Evolutionary conservation across 2,888 invertebrate species (phyloP).

Genomic region (Leptopilina syphax): DNA sequence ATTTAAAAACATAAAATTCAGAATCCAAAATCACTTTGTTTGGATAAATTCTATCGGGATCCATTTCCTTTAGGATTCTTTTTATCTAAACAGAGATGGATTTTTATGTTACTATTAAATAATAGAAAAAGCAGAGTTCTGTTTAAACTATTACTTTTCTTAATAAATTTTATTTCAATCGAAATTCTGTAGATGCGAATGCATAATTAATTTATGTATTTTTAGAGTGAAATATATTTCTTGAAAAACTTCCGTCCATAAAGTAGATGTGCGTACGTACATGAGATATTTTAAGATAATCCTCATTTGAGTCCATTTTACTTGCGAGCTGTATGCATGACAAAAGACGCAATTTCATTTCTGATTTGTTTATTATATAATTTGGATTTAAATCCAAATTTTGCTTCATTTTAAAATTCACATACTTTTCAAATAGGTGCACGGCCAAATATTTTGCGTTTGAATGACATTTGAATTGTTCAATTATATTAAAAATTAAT

Average conservation of each 20-base stretch:
- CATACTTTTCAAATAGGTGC: constrained; percentile 69
- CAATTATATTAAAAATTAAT: constrained; percentile 64
- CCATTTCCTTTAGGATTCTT: constrained; percentile 60
- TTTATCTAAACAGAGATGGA: constrained; percentile 59
- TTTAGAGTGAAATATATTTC: background rate
- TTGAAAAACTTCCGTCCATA: background rate
- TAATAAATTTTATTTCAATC: no score
- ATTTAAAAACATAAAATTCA: constrained; percentile 67
- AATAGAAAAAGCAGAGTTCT: constrained; percentile 3
- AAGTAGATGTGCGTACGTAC: constrained; percentile 51
- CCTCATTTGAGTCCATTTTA: constrained; percentile 67
- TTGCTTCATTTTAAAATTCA: constrained; percentile 65
- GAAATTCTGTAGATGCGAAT: no score
- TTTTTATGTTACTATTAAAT: background rate
- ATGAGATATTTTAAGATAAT: constrained; percentile 59
- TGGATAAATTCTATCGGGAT: constrained; percentile 60
- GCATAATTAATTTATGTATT: background rate
- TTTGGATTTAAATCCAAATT: constrained; percentile 50
- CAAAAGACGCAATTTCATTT: constrained; percentile 66
- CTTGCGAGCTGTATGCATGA: constrained; percentile 71
- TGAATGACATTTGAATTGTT: constrained; percentile 61
- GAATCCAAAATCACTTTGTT: constrained; percentile 56
- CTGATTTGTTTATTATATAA: constrained; percentile 57
- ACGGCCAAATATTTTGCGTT: constrained; percentile 68
- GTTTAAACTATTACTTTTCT: no score